phyloP scores from a whole-genome alignment of 2,797 vertebrate species.

The Pseudomugil tenellus region DNA sequence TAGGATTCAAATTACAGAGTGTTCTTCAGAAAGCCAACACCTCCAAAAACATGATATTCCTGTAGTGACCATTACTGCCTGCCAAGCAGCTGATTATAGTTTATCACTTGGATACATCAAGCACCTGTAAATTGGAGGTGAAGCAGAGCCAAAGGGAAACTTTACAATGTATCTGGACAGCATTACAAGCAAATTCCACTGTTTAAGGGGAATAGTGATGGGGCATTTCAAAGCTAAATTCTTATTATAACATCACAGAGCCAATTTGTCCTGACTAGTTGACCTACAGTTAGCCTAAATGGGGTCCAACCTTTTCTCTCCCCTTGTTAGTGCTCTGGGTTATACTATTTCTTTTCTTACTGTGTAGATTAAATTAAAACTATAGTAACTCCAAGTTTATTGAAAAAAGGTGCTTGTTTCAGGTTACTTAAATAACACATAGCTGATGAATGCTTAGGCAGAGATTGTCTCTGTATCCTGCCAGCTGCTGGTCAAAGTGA shows the following conservation, averaged over 20 bases:
- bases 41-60: constrained; percentile 58
- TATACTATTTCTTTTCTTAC: neutral
- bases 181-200: neutral
- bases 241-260: neutral
- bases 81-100: constrained; percentile 55
- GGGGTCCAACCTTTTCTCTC: constrained; percentile 5
- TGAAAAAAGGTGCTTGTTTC: neutral
- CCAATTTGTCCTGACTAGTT: neutral
- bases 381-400: neutral
- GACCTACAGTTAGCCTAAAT: constrained; percentile 3
- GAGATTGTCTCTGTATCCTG: constrained; percentile 33
- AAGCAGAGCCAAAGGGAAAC: constrained; percentile 18
- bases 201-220: neutral
- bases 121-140: constrained; percentile 24
- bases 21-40: constrained; percentile 62
- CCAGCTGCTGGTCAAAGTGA: constrained; percentile 4
- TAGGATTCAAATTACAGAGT: constrained; percentile 61
- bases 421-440: constrained; percentile 23
- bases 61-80: constrained; percentile 59
- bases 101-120: constrained; percentile 42
- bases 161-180: constrained; percentile 4
- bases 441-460: constrained; percentile 47
- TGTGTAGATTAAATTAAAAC: neutral
- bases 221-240: neutral
- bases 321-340: neutral